Conservation (phyloP, 2,797 vertebrate genomes). For the Moxostoma hubbsi region DNA sequence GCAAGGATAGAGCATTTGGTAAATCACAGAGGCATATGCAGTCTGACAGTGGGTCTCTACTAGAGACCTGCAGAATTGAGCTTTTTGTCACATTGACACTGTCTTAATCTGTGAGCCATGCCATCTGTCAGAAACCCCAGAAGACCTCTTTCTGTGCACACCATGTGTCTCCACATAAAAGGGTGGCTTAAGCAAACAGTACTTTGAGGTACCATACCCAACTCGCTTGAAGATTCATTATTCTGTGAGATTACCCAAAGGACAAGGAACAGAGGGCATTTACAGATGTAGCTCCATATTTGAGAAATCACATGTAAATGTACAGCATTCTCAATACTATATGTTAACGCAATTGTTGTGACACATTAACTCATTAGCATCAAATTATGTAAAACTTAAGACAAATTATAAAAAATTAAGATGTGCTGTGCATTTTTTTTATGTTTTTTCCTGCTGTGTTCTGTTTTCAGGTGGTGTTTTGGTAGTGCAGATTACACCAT, state of each 20-base stretch:
- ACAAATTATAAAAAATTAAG: not conserved
- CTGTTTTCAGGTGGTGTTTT: slow-evolving; percentile 29
- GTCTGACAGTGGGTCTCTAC: slow-evolving; percentile 19
- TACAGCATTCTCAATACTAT: slow-evolving; percentile 10
- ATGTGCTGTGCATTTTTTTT: slow-evolving; percentile 1
- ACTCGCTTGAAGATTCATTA: slow-evolving; percentile 48
- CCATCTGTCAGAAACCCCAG: slow-evolving; percentile 63
- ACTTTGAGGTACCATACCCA: slow-evolving; percentile 17
- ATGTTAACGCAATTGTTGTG: not conserved
- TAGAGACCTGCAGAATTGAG: slow-evolving; percentile 48
- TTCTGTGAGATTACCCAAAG: slow-evolving; percentile 48
- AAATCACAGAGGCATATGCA: slow-evolving; percentile 28
- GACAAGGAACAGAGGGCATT: slow-evolving; percentile 23
- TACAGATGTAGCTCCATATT: slow-evolving; percentile 45
- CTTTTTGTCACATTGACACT: slow-evolving; percentile 53
- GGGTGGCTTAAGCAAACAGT: slow-evolving; percentile 51
- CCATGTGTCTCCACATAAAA: slow-evolving; percentile 63
- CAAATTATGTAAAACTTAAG: slow-evolving; percentile 1
- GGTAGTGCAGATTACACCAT: not conserved
- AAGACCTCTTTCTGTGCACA: slow-evolving; percentile 58
- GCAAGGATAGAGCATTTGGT: not conserved
- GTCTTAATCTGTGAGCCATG: slow-evolving; percentile 53
- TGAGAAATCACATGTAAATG: slow-evolving; percentile 35
- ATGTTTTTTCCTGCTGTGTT: slow-evolving; percentile 1
- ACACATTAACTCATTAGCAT: slow-evolving; percentile 17